Base-by-base conservation (phyloP, 2,113 vertebrate species). In the Bostrychus sinensis region DNA sequence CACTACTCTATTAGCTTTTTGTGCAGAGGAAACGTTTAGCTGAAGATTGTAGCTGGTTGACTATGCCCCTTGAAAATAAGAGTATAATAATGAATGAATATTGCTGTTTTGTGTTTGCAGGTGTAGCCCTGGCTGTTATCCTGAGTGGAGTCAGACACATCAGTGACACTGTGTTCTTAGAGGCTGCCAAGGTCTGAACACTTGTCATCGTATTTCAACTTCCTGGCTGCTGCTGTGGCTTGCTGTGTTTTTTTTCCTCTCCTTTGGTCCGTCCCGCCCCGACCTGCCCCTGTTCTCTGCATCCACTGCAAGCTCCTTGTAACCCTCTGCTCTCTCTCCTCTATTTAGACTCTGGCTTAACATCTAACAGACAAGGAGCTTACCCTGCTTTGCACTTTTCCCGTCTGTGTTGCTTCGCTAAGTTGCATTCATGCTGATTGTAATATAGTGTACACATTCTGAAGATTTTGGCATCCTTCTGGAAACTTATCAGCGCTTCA, bases 101-200 rank as follows among this genome's bases (percentile, higher is more conserved):
- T 2, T 2, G 4, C 6, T 66, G 1, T 68, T 17, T 62, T 12
- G 13, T 1, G 23, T 23, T 72, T 81, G 39, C 41, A 99, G 97
- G 97, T 4, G 96, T 98, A 72, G 96, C 96, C 45, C 88, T 99
- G 74, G 97, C 95, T 37, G 96, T 99, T 63, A 93, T 98, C 86
- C 93, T 98, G 77, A 96, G 95, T 83, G 92, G 95, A 1, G 95
- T 97, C 25, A 91, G 96, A 65, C 97, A 98, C 66, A 98, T 99
- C 66, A 97, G 94, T 32, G 95, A 98, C 45, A 92, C 92, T 1
- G 94, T 99, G 43, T 99, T 99, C 90, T 91, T 99, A 5, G 95
- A 98, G 78, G 97, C 97, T 77, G 96, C 97, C 36, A 99, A 99
- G 95, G 97, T 99, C 57, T 85, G 86, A 70, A 69, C 5, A 26